Conservation (phyloP, 92 coral and sea anemone genomes). For the Palythoa caribaeorum region DNA sequence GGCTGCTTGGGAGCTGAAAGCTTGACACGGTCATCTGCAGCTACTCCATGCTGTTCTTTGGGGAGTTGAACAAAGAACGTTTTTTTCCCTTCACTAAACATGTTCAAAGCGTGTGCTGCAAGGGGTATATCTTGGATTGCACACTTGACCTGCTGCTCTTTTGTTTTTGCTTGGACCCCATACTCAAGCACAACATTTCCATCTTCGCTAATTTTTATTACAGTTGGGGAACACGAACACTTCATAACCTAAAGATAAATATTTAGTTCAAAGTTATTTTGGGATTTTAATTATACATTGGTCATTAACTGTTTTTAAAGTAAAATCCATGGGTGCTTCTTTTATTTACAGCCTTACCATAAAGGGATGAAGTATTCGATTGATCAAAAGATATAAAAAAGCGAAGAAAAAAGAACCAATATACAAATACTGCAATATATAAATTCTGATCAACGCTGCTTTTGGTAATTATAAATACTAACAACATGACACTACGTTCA, state of each 20-base stretch:
- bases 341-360: too few relatives aligned
- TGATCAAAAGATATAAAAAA: too few relatives aligned
- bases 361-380: too few relatives aligned
- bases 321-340: too few relatives aligned
- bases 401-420: too few relatives aligned
- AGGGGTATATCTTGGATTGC: slow-evolving; percentile 33
- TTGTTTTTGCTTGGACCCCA: not conserved
- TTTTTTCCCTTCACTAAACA: slow-evolving; percentile 40
- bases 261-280: not conserved
- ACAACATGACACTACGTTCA: too few relatives aligned
- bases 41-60: not conserved
- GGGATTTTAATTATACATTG: not conserved
- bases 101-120: slow-evolving; percentile 38
- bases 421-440: too few relatives aligned
- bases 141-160: not conserved
- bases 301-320: too few relatives aligned
- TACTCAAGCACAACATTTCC: slow-evolving; percentile 18
- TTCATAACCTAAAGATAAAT: slow-evolving; percentile 13
- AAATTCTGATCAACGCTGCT: too few relatives aligned
- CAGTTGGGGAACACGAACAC: slow-evolving; percentile 26
- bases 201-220: not conserved
- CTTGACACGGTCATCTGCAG: slow-evolving; percentile 1
- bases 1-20: slow-evolving; percentile 31
- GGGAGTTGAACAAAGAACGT: slow-evolving; percentile 31
- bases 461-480: too few relatives aligned